phyloP scores from a whole-genome alignment of 2,797 vertebrate species.

The Sebastes goodei region DNA sequence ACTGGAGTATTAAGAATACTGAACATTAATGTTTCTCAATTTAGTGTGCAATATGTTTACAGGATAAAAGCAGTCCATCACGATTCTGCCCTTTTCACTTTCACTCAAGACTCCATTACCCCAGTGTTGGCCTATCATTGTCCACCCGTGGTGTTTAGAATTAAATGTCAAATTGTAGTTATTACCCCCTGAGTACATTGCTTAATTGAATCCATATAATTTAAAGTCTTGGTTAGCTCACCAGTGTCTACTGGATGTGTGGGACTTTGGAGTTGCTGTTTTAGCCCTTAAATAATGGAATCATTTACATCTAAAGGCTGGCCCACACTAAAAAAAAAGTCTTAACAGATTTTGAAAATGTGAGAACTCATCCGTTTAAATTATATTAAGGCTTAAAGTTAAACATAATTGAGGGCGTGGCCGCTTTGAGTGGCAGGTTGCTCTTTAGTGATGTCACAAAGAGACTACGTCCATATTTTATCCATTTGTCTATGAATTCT shows the following conservation, averaged over 20 bases:
- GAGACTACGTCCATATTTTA: too few relatives aligned
- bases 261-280: too few relatives aligned
- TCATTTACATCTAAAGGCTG: too few relatives aligned
- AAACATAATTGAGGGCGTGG: too few relatives aligned
- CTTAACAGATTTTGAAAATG: too few relatives aligned
- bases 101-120: not conserved
- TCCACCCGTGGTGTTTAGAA: not conserved
- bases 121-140: not conserved
- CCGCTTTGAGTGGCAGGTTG: too few relatives aligned
- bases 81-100: not conserved
- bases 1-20: not conserved
- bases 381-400: too few relatives aligned
- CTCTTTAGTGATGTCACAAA: too few relatives aligned
- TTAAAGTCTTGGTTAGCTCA: not conserved
- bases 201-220: not conserved
- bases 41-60: not conserved
- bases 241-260: fast-evolving
- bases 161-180: not conserved
- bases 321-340: too few relatives aligned
- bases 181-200: not conserved
- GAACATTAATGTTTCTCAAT: not conserved
- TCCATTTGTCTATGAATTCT: too few relatives aligned
- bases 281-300: too few relatives aligned
- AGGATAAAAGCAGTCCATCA: not conserved
- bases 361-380: too few relatives aligned